Conservation (phyloP, 2,888 invertebrate species). For the Pachydiplax longipennis region DNA sequence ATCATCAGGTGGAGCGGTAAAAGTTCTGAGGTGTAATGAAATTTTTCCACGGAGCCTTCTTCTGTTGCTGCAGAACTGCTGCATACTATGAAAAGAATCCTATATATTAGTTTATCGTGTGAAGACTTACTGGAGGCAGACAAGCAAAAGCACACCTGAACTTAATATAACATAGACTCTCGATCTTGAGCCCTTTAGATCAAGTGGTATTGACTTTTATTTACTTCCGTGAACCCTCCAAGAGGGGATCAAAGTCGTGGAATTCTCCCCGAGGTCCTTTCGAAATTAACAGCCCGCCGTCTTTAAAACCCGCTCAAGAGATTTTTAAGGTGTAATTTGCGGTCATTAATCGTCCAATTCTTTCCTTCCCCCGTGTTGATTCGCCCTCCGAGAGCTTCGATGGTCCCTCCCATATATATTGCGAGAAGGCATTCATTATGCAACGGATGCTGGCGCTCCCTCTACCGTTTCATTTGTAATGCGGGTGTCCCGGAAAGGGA, state of each 20-base stretch:
- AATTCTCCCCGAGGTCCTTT: neutral
- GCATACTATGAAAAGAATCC: no score
- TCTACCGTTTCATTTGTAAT: constrained; percentile 14
- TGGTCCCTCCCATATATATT: neutral
- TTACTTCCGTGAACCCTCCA: neutral
- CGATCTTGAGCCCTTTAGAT: no score
- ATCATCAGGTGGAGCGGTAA: no score
- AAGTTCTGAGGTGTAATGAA: no score
- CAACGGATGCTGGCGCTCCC: neutral
- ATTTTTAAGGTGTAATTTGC: neutral
- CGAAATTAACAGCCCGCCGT: neutral
- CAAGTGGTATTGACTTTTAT: neutral
- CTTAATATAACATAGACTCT: no score
- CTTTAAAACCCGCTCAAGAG: neutral
- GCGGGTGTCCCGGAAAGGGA: neutral
- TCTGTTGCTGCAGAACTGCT: no score
- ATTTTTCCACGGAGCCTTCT: no score
- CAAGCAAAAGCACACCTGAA: no score
- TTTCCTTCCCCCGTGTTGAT: neutral
- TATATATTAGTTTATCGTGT: no score
- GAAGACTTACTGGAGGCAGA: no score
- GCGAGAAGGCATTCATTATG: neutral
- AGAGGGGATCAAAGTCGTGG: neutral
- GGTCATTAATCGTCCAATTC: constrained; percentile 24
- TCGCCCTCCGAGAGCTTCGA: neutral